phyloP scores from a whole-genome alignment of 2,797 vertebrate species.

The Onychomys torridus region DNA sequence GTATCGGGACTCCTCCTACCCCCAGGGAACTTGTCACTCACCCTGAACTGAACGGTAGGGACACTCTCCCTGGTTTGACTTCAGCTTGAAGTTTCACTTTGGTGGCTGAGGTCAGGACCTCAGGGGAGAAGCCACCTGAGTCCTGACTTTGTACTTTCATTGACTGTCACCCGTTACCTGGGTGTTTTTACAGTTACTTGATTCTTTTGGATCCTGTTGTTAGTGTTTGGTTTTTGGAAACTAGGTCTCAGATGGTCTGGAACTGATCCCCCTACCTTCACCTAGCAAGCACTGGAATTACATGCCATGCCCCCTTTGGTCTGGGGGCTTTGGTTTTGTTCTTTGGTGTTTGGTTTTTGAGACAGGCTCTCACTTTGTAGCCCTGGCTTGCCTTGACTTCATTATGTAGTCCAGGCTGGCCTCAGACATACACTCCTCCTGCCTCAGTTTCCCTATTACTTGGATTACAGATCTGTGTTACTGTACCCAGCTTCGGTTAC shows the following conservation, averaged over 20 bases:
- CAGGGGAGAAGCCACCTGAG: neutral
- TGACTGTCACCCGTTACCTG: neutral
- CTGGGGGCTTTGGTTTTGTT: neutral
- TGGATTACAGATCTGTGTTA: too few species aligned
- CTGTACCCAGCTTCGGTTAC: neutral
- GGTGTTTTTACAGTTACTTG: neutral
- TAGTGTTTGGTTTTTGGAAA: neutral
- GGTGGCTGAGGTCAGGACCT: neutral
- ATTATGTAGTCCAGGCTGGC: neutral
- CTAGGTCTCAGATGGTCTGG: neutral
- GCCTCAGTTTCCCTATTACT: neutral
- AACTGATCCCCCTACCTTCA: neutral
- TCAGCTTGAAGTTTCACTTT: neutral
- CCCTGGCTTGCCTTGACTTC: neutral
- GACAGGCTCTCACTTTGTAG: neutral
- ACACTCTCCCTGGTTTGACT: neutral
- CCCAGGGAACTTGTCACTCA: neutral
- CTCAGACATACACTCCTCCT: neutral
- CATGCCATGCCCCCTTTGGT: neutral
- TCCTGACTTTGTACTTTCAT: neutral
- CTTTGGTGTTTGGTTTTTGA: neutral
- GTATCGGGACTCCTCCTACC: neutral
- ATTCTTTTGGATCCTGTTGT: neutral
- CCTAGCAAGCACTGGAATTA: neutral
- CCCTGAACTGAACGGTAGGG: neutral